Percentiles rank a stretch among this genome's conserved stretches.
Evolutionary conservation across 2,888 invertebrate genomes (phyloP).

Genomic region (Lathronympha strigana): DNA sequence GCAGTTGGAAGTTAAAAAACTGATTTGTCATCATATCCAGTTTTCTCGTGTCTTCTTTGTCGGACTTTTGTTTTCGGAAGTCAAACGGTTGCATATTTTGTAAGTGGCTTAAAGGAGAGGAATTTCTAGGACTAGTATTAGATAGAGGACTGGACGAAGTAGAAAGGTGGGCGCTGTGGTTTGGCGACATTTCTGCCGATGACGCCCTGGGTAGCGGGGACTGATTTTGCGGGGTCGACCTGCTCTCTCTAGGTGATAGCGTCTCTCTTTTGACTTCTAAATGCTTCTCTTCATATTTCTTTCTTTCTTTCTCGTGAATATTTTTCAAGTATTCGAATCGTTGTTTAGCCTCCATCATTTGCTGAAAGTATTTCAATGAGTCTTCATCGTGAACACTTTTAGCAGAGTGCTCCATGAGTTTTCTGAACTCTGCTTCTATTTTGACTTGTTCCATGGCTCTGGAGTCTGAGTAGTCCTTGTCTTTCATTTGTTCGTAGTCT

Average conservation of each 20-base stretch:
- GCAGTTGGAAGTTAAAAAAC: slow-evolving; percentile 85
- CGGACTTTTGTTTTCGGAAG: slow-evolving; percentile 87
- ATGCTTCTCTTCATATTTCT: slow-evolving; percentile 50
- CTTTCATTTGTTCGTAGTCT: slow-evolving; percentile 61
- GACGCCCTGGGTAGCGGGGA: slow-evolving; percentile 67
- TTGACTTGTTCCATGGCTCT: slow-evolving; percentile 76
- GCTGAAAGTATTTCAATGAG: slow-evolving; percentile 75
- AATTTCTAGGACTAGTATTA: slow-evolving; percentile 85
- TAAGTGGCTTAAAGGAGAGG: slow-evolving; percentile 93
- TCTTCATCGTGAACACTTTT: slow-evolving; percentile 73
- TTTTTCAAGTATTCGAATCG: slow-evolving; percentile 72
- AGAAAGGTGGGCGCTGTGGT: slow-evolving; percentile 70
- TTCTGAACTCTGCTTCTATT: slow-evolving; percentile 83
- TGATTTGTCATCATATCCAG: slow-evolving; percentile 87
- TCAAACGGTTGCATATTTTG: slow-evolving; percentile 99
- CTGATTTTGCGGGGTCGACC: slow-evolving; percentile 60
- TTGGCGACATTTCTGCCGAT: slow-evolving; percentile 73
- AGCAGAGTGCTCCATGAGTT: slow-evolving; percentile 84
- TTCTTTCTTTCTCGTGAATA: slow-evolving; percentile 70
- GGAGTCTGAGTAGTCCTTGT: slow-evolving; percentile 72
- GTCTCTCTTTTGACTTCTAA: slow-evolving; percentile 66
- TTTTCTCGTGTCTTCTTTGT: slow-evolving; percentile 77
- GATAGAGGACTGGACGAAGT: slow-evolving; percentile 79
- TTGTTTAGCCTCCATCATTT: slow-evolving; percentile 77
- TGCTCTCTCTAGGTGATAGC: slow-evolving; percentile 65